Evolutionary conservation across 2,888 invertebrate species (phyloP).

Genomic region (Drosophila nigritarsus): DNA sequence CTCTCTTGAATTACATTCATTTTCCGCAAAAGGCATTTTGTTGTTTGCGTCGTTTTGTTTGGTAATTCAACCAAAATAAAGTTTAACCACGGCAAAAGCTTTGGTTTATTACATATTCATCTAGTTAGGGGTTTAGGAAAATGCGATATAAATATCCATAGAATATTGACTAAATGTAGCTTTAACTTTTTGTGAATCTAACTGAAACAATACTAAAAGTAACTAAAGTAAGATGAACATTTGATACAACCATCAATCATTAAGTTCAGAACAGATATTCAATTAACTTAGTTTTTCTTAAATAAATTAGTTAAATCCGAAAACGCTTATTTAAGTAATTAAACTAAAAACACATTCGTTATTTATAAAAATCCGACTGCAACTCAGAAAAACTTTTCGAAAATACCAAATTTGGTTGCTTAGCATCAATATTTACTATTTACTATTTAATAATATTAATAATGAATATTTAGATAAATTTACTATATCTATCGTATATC

Average conservation of each 20-base stretch:
- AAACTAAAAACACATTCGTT: not conserved
- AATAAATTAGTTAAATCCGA: not conserved
- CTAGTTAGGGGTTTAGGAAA: not conserved
- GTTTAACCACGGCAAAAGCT: not conserved
- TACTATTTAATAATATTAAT: not conserved
- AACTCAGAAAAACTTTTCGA: not conserved
- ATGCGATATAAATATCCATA: not conserved
- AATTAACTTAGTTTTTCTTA: not conserved
- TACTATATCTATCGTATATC: not conserved
- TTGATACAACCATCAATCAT: not conserved
- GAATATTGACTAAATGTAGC: not conserved
- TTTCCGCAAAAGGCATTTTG: conserved; percentile 17
- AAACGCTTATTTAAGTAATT: no score
- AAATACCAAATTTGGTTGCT: not conserved
- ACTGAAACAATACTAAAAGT: not conserved
- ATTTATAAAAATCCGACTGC: not conserved
- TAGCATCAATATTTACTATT: not conserved
- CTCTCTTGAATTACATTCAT: conserved; percentile 15
- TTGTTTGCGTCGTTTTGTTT: conserved; percentile 6
- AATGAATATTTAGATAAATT: not conserved
- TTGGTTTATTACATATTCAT: not conserved
- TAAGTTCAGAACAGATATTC: not conserved
- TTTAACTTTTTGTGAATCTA: not conserved
- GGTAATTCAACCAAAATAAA: conserved; percentile 8
- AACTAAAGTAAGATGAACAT: not conserved